These are phyloP conservation scores for Ceratoteleas bidentatus DNA, from an alignment of 1,140 invertebrate species.

Conservation along the genomic window DNA sequence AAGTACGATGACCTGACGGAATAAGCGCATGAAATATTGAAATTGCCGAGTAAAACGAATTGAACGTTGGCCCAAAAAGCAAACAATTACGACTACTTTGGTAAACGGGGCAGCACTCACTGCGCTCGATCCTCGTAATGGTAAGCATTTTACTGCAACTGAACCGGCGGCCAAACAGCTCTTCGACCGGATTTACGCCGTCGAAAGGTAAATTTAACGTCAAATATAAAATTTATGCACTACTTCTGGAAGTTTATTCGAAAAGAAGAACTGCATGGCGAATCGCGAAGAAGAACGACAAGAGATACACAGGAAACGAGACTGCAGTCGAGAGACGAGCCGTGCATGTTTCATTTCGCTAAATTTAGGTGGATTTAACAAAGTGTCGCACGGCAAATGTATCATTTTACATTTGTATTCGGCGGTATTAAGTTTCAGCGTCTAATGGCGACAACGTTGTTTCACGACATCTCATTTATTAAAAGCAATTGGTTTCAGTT, in stretches of 20 bases:
- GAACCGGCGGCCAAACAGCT: conserved; percentile 11
- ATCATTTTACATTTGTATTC: background rate
- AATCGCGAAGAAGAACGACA: conserved; percentile 20
- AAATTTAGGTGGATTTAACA: conserved; percentile 16
- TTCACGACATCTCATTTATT: background rate
- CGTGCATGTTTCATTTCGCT: conserved; percentile 9
- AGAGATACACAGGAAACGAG: conserved; percentile 13
- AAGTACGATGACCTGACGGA: too few species aligned
- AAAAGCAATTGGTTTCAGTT: background rate
- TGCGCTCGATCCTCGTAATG: conserved; percentile 17
- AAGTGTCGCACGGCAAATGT: conserved; percentile 4
- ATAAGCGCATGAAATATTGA: too few species aligned
- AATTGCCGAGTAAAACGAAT: too few species aligned
- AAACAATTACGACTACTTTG: conserved; percentile 8
- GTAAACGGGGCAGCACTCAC: background rate
- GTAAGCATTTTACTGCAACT: conserved; percentile 15
- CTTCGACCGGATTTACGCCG: conserved; percentile 35
- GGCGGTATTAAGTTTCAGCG: background rate
- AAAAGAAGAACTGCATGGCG: conserved; percentile 28
- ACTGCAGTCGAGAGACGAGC: conserved; percentile 8
- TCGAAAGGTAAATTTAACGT: conserved; percentile 47
- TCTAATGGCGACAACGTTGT: background rate
- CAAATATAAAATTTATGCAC: conserved; percentile 43
- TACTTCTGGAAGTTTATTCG: conserved; percentile 26
- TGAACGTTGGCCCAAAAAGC: too few species aligned